Base-by-base conservation (phyloP, 2,888 invertebrate species). In the Temnothorax rugatulus region DNA sequence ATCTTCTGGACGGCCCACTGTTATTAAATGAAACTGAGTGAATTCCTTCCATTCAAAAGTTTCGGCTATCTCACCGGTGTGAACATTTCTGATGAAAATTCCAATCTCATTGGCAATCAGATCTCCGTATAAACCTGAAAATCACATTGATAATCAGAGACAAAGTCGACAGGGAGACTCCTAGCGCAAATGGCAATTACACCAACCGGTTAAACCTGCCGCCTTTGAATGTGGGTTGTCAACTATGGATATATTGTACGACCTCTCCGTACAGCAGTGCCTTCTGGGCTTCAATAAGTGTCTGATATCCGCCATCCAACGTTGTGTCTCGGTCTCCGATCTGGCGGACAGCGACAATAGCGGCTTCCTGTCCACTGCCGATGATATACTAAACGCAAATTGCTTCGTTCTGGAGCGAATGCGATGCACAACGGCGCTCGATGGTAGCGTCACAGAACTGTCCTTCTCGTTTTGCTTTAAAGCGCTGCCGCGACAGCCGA, bases 331-430 rank as follows among this genome's bases (percentile, higher is more conserved):
- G 29, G 96, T 96, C 87, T 97, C 96, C 0, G 96, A 96, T 79
- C 94, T 95, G 0, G 97, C 97, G 0, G 97, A 96, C 83, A 97
- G 95, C 86, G 97, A 96, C 21, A 97, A 94, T 18, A 96, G 95
- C 0, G 97, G 96, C 91, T 97, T 97, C 76, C 96, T 95, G 57
- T 96, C 96, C 18, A 95, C 95, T 0, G 95, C 92, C 9, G 96
- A 95, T 91, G 97, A 97, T 84, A 97, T 96, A 4, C 97, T 97
- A 92, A 97, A 97, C 15, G 97, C 97, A 92, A 96, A 96, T 50
- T 96, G 96, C 89, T 97, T 96, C 4, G 97, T 96, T 90, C 96
- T 96, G 21, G 97, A 97, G 91, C 96, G 96, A 4, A 97, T 96
- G 82, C 97, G 95, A 84, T 96, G 96, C 44, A 97, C 95, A 41